phyloP scores from a whole-genome alignment of 2,888 invertebrate genomes.

The Tiliacea citrago region DNA sequence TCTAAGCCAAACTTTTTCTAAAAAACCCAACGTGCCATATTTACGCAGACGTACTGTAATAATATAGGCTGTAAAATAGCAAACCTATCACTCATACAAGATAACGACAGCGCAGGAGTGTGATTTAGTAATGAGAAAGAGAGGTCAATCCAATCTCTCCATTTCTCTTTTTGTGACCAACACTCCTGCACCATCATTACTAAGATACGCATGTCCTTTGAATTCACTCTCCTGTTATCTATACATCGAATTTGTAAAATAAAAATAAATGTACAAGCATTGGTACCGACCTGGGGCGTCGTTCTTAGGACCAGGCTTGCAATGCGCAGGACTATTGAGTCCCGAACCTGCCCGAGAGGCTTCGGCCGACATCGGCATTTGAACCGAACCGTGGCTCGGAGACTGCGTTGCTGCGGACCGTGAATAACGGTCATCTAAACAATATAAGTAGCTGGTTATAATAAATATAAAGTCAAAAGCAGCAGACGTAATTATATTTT shows the following conservation, averaged over 20 bases:
- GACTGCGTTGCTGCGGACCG: conserved; percentile 82
- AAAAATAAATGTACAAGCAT: conserved; percentile 4
- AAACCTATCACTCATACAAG: neutral
- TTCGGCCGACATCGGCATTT: conserved; percentile 89
- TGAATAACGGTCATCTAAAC: conserved; percentile 54
- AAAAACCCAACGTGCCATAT: neutral
- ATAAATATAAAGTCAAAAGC: neutral
- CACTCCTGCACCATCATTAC: neutral
- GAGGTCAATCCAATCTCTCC: neutral
- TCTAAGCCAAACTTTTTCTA: neutral
- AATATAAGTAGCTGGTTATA: conserved; percentile 8
- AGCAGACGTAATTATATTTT: neutral
- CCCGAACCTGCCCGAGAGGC: conserved; percentile 87
- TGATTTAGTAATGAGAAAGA: neutral
- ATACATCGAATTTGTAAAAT: neutral
- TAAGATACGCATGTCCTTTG: conserved; percentile 52
- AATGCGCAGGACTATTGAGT: conserved; percentile 87
- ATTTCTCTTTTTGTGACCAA: neutral
- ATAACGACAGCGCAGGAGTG: conserved; percentile 4
- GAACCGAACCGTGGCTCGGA: conserved; percentile 84
- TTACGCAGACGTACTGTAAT: neutral
- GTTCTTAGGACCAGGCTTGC: conserved; percentile 84
- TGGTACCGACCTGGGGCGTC: conserved; percentile 87
- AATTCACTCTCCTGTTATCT: conserved; percentile 53
- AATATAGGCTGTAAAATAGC: neutral